Evolutionary conservation across 1,140 invertebrate genomes (phyloP).

Genomic region (Piezodorus guildinii): DNA sequence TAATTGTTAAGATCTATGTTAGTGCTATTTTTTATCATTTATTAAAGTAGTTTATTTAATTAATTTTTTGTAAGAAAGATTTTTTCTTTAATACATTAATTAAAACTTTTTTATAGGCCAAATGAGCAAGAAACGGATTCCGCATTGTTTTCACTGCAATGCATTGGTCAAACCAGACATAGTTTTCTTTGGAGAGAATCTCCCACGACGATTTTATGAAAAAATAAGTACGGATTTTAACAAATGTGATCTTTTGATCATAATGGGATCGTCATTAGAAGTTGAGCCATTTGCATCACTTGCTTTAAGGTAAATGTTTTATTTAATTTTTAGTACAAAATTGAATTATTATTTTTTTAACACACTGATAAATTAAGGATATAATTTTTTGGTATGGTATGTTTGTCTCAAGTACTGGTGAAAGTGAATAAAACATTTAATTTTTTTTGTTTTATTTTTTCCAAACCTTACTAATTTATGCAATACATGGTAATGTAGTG

Average conservation of each 20-base stretch:
- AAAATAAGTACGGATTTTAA: slow-evolving; percentile 60
- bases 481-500: too few relatives aligned
- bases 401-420: too few relatives aligned
- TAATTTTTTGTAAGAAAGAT: not conserved
- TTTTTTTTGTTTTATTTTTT: too few relatives aligned
- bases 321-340: not conserved
- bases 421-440: too few relatives aligned
- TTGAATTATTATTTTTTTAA: too few relatives aligned
- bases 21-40: not conserved
- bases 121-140: slow-evolving; percentile 2
- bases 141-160: slow-evolving; percentile 36
- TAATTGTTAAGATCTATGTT: too few relatives aligned
- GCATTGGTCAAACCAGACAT: slow-evolving; percentile 86
- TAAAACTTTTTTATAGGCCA: slow-evolving; percentile 35
- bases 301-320: not conserved
- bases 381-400: too few relatives aligned
- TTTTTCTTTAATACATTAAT: not conserved
- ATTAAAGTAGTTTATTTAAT: not conserved
- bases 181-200: slow-evolving; percentile 84
- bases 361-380: too few relatives aligned
- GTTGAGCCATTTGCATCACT: slow-evolving; percentile 94
- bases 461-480: too few relatives aligned
- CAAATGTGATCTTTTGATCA: slow-evolving; percentile 82
- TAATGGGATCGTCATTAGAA: slow-evolving; percentile 88
- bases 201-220: slow-evolving; percentile 63